Base-by-base conservation (phyloP, 2,113 vertebrate species). In the Coregonus clupeaformis region DNA sequence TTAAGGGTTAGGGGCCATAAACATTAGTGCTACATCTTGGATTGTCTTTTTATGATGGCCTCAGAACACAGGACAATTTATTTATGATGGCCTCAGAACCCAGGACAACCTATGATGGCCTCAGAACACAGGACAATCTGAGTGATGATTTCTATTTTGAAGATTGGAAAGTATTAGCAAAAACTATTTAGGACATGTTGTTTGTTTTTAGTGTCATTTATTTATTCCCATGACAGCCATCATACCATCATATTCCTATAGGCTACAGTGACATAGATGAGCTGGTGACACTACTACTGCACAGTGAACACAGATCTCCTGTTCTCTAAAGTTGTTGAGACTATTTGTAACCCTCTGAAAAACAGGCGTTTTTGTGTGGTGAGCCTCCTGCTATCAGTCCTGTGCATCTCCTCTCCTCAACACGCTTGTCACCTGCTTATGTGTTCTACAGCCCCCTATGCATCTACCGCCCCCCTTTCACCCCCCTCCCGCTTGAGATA, bases 371-470 rank as follows among this genome's bases (percentile, higher is more conserved):
- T 11, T 63, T 63, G 60, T 63, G 60, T 63, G 18, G 27, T 22
- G 63, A 30, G 24, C 20, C n/a, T 68, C 65, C 16, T 6, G 9
- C 30, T 73, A 71, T 77, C 72, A 72, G 65, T 29, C 52, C 30
- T 9, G 62, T 45, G 16, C 71, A 63, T 75, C 71, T 29, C 36
- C 5, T 20, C 52, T 55, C 52, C 6, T 55, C 52, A 55, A 20
- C 14, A 52, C 14, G 72, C 59, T 49, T 77, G 79, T 77, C 79
- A 77, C 47, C 59, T 24, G 68, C n/a, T n/a, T n/a, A n/a, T n/a
- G n/a, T n/a, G n/a, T n/a, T n/a, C n/a, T n/a, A n/a, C n/a, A n/a
- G n/a, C n/a, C n/a, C n/a, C n/a, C n/a, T n/a, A n/a, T n/a, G n/a
- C n/a, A n/a, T n/a, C n/a, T n/a, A n/a, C 13, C 20, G 13, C 0